phyloP scores from a whole-genome alignment of 35 echinoderm and acorn worm genomes.

The Strongylocentrotus purpuratus region DNA sequence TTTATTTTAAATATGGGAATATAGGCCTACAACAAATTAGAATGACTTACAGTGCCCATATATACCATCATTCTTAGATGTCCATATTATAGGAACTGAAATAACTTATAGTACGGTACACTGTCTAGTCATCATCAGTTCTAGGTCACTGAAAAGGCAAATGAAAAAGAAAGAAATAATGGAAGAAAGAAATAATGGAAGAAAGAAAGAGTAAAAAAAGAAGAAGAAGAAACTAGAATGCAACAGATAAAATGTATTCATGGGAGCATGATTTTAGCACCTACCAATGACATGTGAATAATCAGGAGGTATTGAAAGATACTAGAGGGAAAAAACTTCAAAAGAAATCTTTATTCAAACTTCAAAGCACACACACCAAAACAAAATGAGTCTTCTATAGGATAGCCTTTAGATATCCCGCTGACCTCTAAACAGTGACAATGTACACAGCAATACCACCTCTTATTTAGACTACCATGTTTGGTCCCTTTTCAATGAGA shows the following conservation, averaged over 20 bases:
- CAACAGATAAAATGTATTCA: not conserved
- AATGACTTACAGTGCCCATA: not conserved
- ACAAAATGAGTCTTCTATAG: not conserved
- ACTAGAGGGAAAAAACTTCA: not conserved
- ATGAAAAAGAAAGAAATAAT: no score
- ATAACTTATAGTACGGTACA: no score
- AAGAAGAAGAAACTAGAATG: not conserved
- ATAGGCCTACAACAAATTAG: not conserved
- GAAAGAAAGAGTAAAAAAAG: not conserved
- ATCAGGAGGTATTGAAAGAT: not conserved
- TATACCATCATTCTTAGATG: not conserved
- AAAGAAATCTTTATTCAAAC: not conserved
- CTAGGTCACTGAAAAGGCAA: no score
- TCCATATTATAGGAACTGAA: not conserved
- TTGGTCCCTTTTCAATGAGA: not conserved
- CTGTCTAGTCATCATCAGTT: no score
- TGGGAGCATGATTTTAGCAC: not conserved
- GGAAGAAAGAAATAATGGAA: no score
- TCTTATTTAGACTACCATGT: not conserved
- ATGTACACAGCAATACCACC: not conserved
- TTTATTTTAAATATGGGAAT: not conserved
- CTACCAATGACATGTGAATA: not conserved
- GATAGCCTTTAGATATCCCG: not conserved
- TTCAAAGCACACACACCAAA: not conserved
- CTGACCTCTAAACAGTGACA: not conserved